phyloP scores from a whole-genome alignment of 2,797 vertebrate genomes.

The Xiphorhynchus erythropygius region DNA sequence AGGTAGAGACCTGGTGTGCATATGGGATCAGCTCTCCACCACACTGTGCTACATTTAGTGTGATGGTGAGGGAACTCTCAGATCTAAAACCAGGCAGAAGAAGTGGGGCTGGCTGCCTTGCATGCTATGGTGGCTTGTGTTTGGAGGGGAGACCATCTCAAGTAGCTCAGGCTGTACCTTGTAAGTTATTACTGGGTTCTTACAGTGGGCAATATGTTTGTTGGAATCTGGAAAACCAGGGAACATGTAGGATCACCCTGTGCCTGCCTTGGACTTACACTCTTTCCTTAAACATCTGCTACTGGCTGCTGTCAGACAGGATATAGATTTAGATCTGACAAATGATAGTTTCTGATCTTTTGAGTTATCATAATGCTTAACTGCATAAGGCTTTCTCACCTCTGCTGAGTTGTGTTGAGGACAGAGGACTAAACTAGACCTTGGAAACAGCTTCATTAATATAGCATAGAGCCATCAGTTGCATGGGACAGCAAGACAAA shows the following conservation, averaged over 20 bases:
- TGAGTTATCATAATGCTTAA: background rate
- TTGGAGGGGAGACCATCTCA: background rate
- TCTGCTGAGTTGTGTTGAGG: background rate
- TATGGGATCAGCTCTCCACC: background rate
- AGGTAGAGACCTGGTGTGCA: fast-evolving
- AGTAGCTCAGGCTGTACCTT: background rate
- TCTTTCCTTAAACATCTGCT: background rate
- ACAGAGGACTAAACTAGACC: background rate
- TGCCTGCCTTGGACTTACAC: background rate
- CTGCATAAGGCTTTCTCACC: background rate
- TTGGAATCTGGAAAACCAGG: background rate
- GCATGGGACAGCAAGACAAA: background rate
- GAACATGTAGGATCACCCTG: background rate
- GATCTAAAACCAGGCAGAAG: background rate
- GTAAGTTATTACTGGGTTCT: background rate
- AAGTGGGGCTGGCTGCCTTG: background rate
- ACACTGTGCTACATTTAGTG: background rate
- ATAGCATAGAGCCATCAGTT: background rate
- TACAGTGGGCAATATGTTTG: background rate
- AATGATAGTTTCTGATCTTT: background rate
- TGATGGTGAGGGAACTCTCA: background rate
- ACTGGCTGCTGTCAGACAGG: background rate
- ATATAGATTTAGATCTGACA: background rate
- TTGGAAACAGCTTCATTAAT: background rate
- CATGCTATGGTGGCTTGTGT: background rate